Conservation (phyloP, 1,140 invertebrate genomes). For the Cotesia typhae region DNA sequence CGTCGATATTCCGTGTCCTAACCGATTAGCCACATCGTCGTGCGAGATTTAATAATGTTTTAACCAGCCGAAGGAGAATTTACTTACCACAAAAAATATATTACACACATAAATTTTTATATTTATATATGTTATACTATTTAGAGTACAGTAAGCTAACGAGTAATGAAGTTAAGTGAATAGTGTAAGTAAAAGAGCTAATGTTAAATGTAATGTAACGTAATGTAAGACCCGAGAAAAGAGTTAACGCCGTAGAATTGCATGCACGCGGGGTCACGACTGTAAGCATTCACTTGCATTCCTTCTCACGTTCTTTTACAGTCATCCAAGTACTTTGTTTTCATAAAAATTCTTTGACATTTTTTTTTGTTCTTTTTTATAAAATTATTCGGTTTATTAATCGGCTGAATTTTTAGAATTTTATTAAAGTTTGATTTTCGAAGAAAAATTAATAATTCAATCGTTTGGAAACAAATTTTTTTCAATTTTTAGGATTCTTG, state of each 20-base stretch:
- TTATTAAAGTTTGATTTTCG: too few relatives aligned
- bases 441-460: too few relatives aligned
- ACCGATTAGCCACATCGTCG: conserved; percentile 40
- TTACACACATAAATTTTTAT: too few relatives aligned
- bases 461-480: too few relatives aligned
- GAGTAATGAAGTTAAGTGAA: conserved; percentile 19
- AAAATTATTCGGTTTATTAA: not conserved
- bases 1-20: conserved; percentile 49
- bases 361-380: not conserved
- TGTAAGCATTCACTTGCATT: conserved; percentile 22
- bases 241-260: conserved; percentile 2
- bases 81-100: conserved; percentile 5
- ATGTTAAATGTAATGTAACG: too few relatives aligned
- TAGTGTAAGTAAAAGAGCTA: not conserved
- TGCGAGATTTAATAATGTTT: conserved; percentile 11
- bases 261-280: conserved; percentile 11
- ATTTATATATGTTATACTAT: not conserved
- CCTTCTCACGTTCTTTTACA: conserved; percentile 22
- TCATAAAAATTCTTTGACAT: conserved; percentile 7
- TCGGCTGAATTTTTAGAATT: not conserved
- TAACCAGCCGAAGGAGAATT: conserved; percentile 1
- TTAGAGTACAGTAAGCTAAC: conserved; percentile 2
- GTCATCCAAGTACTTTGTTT: conserved; percentile 12
- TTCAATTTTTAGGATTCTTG: too few relatives aligned
- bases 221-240: not conserved